These are phyloP conservation scores for Dyspetes luteomarginatus DNA, from an alignment of 2,888 invertebrate genomes.

Conservation along the genomic window DNA sequence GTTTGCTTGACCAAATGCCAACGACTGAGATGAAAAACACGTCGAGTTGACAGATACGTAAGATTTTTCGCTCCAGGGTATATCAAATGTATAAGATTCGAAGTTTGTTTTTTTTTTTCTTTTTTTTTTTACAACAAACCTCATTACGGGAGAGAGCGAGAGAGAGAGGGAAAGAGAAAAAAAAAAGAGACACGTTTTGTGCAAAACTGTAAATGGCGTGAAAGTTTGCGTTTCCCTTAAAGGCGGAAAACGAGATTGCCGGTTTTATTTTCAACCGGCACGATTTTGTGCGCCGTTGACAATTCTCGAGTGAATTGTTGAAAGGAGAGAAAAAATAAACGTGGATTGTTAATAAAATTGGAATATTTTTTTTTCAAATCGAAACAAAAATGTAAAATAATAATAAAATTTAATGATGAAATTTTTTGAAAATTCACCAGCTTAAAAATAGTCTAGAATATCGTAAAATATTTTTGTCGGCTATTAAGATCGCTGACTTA, in stretches of 20 bases:
- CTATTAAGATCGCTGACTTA: not conserved
- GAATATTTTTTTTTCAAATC: not conserved
- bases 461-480: not conserved
- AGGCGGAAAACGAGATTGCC: constrained; percentile 59
- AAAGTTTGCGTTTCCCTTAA: constrained; percentile 67
- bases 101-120: not conserved
- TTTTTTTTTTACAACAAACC: not conserved
- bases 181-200: constrained; percentile 18
- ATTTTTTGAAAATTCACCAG: not conserved
- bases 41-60: not conserved
- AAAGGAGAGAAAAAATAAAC: not conserved
- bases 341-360: not conserved
- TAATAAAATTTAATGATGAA: not conserved
- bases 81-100: not conserved
- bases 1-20: constrained; percentile 21
- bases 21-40: constrained; percentile 9
- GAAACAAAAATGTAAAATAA: not conserved
- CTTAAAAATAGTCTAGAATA: not conserved
- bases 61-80: constrained; percentile 8
- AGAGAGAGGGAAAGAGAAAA: not conserved
- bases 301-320: not conserved
- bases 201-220: constrained; percentile 65
- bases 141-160: constrained; percentile 7
- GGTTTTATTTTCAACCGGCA: constrained; percentile 47
- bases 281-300: constrained; percentile 14